phyloP scores from a whole-genome alignment of 1,140 invertebrate species.

The Paraescarpia echinospica region DNA sequence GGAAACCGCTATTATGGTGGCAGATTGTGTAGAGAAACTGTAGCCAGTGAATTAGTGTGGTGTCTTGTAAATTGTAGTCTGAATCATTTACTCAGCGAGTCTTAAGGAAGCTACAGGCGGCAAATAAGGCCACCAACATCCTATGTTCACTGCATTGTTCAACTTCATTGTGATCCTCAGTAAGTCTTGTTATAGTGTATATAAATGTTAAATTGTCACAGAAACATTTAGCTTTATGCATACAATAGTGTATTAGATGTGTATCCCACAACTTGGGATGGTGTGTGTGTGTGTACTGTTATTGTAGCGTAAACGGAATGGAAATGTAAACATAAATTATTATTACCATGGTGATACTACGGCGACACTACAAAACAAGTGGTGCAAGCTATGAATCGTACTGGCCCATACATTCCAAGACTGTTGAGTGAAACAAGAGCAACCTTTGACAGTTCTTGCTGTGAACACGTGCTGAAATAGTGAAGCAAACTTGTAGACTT shows the following conservation, averaged over 20 bases:
- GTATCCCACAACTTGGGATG: not conserved
- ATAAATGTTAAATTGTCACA: not conserved
- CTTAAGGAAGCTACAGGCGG: not conserved
- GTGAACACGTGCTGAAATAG: not conserved
- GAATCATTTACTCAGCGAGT: not conserved
- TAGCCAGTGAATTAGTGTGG: not conserved
- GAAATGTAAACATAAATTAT: not conserved
- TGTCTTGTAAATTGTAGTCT: not conserved
- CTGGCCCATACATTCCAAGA: not conserved
- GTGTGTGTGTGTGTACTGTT: not conserved
- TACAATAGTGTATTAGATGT: not conserved
- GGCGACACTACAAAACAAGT: not conserved
- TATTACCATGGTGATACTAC: not conserved
- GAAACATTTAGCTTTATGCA: not conserved
- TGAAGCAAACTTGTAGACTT: not conserved
- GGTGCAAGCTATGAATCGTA: not conserved
- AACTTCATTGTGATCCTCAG: not conserved
- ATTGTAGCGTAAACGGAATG: not conserved
- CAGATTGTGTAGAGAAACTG: too few species aligned
- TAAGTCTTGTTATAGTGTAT: not conserved
- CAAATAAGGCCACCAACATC: not conserved
- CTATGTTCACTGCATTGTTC: not conserved
- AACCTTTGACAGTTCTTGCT: not conserved
- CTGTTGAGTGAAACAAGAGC: not conserved
- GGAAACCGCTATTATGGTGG: not conserved